Conservation (phyloP, 2,113 vertebrate species). For the Megatriorchis doriae region DNA sequence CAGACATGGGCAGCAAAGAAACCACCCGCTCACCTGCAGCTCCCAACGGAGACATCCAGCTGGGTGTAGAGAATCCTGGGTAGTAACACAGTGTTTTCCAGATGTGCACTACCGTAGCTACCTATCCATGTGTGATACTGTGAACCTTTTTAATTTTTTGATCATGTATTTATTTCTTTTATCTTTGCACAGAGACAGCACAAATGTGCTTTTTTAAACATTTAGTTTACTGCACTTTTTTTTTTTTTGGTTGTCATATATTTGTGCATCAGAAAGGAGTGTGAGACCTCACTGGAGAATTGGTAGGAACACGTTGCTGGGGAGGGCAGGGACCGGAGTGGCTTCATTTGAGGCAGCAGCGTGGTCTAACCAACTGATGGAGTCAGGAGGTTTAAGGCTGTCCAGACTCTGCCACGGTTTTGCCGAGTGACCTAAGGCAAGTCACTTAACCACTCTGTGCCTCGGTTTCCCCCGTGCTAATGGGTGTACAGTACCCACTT, state of each 20-base stretch:
- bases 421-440: neutral
- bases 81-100: slow-evolving; percentile 53
- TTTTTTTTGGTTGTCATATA: neutral
- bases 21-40: slow-evolving; percentile 5
- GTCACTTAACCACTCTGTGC: slow-evolving; percentile 43
- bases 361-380: neutral
- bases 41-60: neutral
- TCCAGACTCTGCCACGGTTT: neutral
- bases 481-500: neutral
- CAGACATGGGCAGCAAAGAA: slow-evolving; percentile 17
- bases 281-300: slow-evolving; percentile 19
- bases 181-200: slow-evolving; percentile 70
- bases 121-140: slow-evolving; percentile 63
- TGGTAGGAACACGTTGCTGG: neutral
- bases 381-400: slow-evolving; percentile 21
- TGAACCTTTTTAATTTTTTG: slow-evolving; percentile 55
- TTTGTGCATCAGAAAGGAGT: slow-evolving; percentile 4
- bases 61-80: slow-evolving; percentile 42
- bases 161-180: slow-evolving; percentile 73
- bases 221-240: slow-evolving; percentile 51
- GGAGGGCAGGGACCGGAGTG: neutral
- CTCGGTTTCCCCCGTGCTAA: neutral
- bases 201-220: slow-evolving; percentile 62
- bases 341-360: neutral
- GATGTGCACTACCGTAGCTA: slow-evolving; percentile 46